Base-by-base conservation (phyloP, 2,888 invertebrate genomes). In the Tineola bisselliella region DNA sequence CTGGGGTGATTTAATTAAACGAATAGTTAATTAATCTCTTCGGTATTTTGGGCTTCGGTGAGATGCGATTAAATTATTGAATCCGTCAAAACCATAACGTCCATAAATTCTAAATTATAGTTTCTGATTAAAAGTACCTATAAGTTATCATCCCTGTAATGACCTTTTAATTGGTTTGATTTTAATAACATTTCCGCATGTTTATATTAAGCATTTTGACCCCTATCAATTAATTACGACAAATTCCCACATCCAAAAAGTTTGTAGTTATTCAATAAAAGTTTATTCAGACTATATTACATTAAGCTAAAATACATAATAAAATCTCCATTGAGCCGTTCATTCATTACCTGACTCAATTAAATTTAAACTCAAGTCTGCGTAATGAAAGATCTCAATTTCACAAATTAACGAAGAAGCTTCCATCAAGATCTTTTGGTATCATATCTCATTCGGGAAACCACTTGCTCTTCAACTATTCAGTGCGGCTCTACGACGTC, bases 11-110 rank as follows among this genome's bases (percentile, higher is more conserved):
- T 81, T 78, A 79, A 82, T 82, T 79, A 77, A 77, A 75, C 72
- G 73, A 80, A 79, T 83, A 81, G 81, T 83, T 81, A 81, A 81
- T 82, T 79, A 79, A 79, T 79, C 77, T 76, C 68, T 72, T 72
- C 57, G 62, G 59, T 60, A 60, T 62, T 61, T 70, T 72, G 44
- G 68, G 70, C 66, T 74, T 72, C 67, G 69, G 70, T 66, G 74
- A 73, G 71, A 73, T 72, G 72, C 75, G 77, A 75, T 78, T 72
- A 78, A 80, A 80, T 83, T 81, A 83, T 81, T 81, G 76, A 74
- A 79, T 76, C 78, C 77, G 76, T 80, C 79, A 79, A 79, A 81
- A 56, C 15, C 25, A 43, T 48, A 43, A n/a, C 4, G 8, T 19
- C 30, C 1, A 30, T 10, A n/a, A 13, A 13, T 48, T 48, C 10